These are phyloP conservation scores for Halcyon smyrnensis DNA, from an alignment of 2,797 vertebrate species.

Conservation along the genomic window DNA sequence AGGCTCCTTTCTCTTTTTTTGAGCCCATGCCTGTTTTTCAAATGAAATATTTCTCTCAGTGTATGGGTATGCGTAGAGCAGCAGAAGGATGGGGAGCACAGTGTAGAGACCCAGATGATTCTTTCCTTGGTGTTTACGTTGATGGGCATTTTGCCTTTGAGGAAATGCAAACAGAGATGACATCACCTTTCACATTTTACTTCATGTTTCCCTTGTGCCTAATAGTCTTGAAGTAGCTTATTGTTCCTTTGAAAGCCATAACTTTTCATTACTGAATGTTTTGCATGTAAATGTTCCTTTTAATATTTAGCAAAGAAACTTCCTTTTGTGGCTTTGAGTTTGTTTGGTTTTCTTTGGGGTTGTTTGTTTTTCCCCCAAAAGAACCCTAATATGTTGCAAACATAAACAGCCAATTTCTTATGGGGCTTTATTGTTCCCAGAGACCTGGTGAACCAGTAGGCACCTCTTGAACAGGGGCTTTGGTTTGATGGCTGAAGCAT, in stretches of 20 bases:
- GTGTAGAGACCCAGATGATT: not conserved
- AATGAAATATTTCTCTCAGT: not conserved
- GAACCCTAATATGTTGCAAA: not conserved
- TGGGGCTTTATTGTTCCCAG: not conserved
- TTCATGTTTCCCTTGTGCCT: not conserved
- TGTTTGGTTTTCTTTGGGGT: not conserved
- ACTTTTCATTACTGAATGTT: not conserved
- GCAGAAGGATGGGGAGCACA: not conserved
- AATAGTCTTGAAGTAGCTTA: not conserved
- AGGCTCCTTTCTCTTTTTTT: not conserved
- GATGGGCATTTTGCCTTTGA: not conserved
- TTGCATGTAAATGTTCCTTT: not conserved
- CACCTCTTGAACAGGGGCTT: not conserved
- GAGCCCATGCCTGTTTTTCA: not conserved
- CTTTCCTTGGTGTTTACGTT: not conserved
- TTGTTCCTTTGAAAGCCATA: not conserved
- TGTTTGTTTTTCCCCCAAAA: not conserved
- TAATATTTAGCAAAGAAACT: not conserved
- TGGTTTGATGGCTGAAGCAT: not conserved
- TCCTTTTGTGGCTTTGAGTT: not conserved
- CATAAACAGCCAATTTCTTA: not conserved
- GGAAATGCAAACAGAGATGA: not conserved
- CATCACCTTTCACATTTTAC: not conserved
- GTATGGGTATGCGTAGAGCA: not conserved
- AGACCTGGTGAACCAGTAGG: not conserved